Evolutionary conservation across 2,888 invertebrate species (phyloP), one percentile per base, ranked within the genome.

Genomic region (Sphaeridia pumilis): DNA sequence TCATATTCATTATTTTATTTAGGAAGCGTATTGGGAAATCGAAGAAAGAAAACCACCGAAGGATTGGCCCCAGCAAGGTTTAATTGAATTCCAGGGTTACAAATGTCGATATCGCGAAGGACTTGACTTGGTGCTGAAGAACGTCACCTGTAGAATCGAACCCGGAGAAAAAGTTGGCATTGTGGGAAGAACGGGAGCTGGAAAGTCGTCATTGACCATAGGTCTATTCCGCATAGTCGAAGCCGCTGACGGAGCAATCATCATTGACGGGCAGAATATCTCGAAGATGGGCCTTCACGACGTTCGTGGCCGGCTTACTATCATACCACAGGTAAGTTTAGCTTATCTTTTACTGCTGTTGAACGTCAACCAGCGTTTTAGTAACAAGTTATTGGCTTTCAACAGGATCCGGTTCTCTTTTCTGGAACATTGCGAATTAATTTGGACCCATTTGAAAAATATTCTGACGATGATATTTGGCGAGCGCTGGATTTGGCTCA

Each of bases 131-230:
- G 90, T 92, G 36, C 76, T 95, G 55, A 82, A 82, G 44, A 83
- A 83, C 58, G 75, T 94, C 58, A 79, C 78, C 42, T 89, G 88
- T 69, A 72, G 75, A 44, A 82, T 93, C 27, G 76, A 77, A 49
- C 83, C 87, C 27, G 82, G 86, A 36, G 89, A 93, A 71, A 93
- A 93, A 75, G 64, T 67, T 45, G n/a, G 35, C 21, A 52, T 49
- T 2, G 46, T 46, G 2, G 52, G 47, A 1, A 7, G 46, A 4
- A 50, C 50, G 3, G 55, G 46, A 27, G 88, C 89, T 64, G 90
- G 92, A 67, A 92, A 93, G 74, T 89, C 88, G 53, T 89, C 89
- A 64, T 76, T 92, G 67, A 89, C 89, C 4, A 73, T 90, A 46
- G 82, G 21, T 3, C 74, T 92, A 41, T 90, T 90, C 76, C 83